Conservation (phyloP, 2,888 invertebrate genomes). For the Drosophila melanocephala region DNA sequence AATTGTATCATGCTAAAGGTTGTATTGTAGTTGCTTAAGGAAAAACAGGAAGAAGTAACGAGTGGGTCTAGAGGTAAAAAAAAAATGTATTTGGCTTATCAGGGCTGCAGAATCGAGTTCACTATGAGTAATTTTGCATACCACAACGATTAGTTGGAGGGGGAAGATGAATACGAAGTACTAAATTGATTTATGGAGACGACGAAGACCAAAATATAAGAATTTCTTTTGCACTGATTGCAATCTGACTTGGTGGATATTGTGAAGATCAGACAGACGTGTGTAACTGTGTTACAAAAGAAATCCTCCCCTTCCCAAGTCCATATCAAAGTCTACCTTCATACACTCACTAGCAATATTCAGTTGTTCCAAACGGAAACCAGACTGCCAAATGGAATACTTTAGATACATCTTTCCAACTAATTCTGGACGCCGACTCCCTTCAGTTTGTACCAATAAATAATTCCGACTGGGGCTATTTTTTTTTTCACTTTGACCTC, state of each 20-base stretch:
- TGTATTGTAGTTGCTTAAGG: background rate
- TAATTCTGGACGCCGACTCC: constrained; percentile 1
- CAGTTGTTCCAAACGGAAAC: too few species aligned
- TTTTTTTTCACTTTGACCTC: constrained; percentile 33
- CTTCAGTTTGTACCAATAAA: constrained; percentile 18
- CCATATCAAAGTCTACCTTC: background rate
- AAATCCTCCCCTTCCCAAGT: background rate
- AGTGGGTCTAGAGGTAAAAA: background rate
- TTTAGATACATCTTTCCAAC: background rate
- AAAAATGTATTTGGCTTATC: background rate
- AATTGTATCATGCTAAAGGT: background rate
- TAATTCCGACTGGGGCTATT: background rate
- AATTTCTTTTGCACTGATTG: background rate
- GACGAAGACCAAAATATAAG: background rate
- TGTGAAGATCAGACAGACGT: background rate
- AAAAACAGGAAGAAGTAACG: background rate
- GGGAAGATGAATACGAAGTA: background rate
- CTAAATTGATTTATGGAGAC: background rate
- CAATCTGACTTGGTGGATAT: background rate
- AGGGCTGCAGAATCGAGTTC: background rate
- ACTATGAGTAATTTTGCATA: too few species aligned
- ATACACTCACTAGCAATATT: background rate
- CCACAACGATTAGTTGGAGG: background rate
- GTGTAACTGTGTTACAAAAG: background rate
- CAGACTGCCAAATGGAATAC: background rate